Evolutionary conservation across 2,113 vertebrate genomes (phyloP).

Genomic region (Lepus timidus): DNA sequence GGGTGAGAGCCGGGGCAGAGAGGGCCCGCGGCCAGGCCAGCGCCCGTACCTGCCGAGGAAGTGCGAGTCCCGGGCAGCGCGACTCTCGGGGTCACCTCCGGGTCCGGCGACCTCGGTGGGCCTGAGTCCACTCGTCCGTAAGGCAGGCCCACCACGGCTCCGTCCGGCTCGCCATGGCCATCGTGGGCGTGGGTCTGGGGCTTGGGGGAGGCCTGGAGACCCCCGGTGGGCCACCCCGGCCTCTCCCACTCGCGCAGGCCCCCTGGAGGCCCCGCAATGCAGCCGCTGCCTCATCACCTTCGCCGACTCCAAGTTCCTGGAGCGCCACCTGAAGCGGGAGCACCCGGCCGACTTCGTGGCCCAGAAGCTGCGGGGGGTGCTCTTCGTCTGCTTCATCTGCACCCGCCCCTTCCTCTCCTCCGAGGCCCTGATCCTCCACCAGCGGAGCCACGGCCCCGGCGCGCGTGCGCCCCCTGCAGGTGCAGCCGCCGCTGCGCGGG

Average conservation of each 20-base stretch:
- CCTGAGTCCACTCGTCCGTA: background rate
- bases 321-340: constrained; percentile 78
- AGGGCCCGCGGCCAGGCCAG: too few relatives aligned
- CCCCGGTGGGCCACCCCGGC: constrained; percentile 25
- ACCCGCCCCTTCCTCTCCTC: constrained; percentile 91
- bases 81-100: too few relatives aligned
- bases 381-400: constrained; percentile 88
- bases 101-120: background rate
- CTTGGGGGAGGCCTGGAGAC: constrained; percentile 40
- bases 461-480: constrained; percentile 82
- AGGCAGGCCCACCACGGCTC: background rate
- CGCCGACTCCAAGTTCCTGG: constrained; percentile 79
- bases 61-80: background rate
- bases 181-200: background rate
- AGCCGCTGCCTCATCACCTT: constrained; percentile 82
- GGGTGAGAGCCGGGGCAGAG: too few relatives aligned
- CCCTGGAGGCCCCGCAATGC: constrained; percentile 71
- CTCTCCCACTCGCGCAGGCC: constrained; percentile 60
- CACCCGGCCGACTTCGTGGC: constrained; percentile 78
- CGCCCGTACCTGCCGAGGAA: background rate
- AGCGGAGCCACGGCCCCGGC: constrained; percentile 89
- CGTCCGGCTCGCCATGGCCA: background rate
- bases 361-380: constrained; percentile 70
- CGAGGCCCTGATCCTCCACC: constrained; percentile 90
- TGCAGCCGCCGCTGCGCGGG: constrained; percentile 84